A percentile compares a stretch with the other conserved stretches of the same genome.
These are phyloP conservation scores for Saguinus imperator DNA, from an alignment of 2,113 vertebrate genomes.

Conservation along the genomic window DNA sequence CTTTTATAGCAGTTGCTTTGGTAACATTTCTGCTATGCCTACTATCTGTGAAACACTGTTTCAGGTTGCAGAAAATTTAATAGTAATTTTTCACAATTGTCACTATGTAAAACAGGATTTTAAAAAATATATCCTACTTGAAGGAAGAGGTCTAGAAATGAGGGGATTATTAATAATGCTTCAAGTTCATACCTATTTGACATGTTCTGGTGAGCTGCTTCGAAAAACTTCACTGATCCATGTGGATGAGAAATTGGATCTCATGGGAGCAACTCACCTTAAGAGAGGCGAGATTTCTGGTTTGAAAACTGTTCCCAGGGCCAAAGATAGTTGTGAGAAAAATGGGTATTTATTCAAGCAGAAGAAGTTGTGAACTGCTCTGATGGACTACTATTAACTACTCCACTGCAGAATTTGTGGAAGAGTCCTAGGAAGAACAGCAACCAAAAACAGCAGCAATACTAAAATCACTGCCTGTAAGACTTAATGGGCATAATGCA, in stretches of 20 bases:
- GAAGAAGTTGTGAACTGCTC: neutral
- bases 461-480: neutral
- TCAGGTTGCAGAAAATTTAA: neutral
- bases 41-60: neutral
- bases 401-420: neutral
- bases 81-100: neutral
- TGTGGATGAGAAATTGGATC: neutral
- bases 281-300: neutral
- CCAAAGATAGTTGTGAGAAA: neutral
- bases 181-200: too few species aligned
- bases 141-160: neutral
- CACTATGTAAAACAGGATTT: neutral
- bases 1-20: neutral
- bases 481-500: neutral
- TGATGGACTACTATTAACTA: neutral
- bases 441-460: neutral
- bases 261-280: neutral
- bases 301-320: neutral
- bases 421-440: neutral
- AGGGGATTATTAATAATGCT: neutral
- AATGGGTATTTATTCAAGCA: neutral
- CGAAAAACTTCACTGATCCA: neutral
- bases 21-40: neutral
- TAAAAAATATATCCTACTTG: neutral
- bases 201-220: neutral